Base-by-base conservation (phyloP, 2,797 vertebrate species). In the Lacerta viridis region DNA sequence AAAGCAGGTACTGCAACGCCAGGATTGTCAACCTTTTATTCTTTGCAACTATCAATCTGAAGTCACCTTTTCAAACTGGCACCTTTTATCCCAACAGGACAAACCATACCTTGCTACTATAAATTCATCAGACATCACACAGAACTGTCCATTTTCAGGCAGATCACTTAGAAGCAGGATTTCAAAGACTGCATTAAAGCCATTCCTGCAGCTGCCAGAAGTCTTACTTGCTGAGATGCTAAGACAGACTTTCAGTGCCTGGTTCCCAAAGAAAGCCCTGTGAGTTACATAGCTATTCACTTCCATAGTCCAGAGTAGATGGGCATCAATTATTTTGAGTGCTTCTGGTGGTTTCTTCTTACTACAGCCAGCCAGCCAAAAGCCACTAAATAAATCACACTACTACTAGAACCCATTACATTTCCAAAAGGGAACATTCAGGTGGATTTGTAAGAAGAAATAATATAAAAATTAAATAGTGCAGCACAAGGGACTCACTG, bases 381-480 rank as follows among this genome's bases (percentile, higher is more conserved):
- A 89, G 64, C 82, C 80, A 36, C 92, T 85, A 89, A 85, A 93
- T 89, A 93, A 94, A 93, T 89, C 92, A 90, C 82, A 76, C 20
- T 0, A 82, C 90, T 85, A 80, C 75, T 0, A 89, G 84, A 90
- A 90, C 41, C 68, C 33, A 0, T 86, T 41, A 82, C 85, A 88
- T 68, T 90, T 94, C 87, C 89, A 93, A 93, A 86, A 88, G 83
- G 84, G 93, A 93, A 91, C 88, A 90, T 90, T 93, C 92, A 83
- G 84, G 90, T 2, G 78, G 71, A 71, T 85, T 89, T 25, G 69
- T 81, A 92, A 86, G 9, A 59, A 64, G 87, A 90, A 41, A 85
- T 39, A 39, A 61, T 61, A 18, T 23, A 36, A 27, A 39, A 74
- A 74, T 7, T 39, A 86, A 25, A 43, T 27, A 25, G 41, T 33